Evolutionary conservation across 2,113 vertebrate species (phyloP), one percentile per base, ranked within the genome.

Genomic region (Psittacula cyanocephala): DNA sequence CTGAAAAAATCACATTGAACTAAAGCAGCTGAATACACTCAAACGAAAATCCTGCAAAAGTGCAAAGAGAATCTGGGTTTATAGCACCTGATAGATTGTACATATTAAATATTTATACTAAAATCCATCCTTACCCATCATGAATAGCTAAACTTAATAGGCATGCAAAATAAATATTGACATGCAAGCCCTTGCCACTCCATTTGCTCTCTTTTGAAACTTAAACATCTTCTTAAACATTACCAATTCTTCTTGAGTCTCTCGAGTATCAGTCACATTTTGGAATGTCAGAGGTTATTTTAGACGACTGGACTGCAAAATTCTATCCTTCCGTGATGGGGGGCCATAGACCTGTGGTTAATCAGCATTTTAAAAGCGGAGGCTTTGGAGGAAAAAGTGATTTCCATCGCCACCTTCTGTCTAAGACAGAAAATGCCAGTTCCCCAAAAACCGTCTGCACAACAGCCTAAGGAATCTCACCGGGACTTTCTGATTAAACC

Each of bases 321-420:
- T 24, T 71, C 43, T 17, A 9, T 33, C 55, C 15, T 37, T 9
- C 57, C 10, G 5, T 7, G 41, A 37, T 13, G 2, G 8, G 67
- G 62, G 13, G 47, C 57, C 49, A 11, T 7, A 35, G 75, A 57
- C 25, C 15, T 17, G 71, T 11, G 60, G 37, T 65, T 60, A 20
- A 7, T 10, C 17, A 57, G 52, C 41, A 13, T 6, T 27, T 10
- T 18, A 28, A 41, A 89, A 24, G 44, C 25, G 10, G 6, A 14
- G 28, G 52, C 79, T 67, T 20, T 3, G 68, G 13, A 33, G 46
- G 41, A 85, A 86, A 89, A 80, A 27, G 72, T 13, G 82, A 86
- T 64, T 86, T 90, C 80, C 55, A 60, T 18, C 88, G 90, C 95
- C 95, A 90, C 88, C 95, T 76, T 71, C 88, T 68, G 96, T 47